A percentile compares a stretch with the other conserved stretches of the same genome.
Evolutionary conservation across 1,140 invertebrate species (phyloP).

Genomic region (Plodia interpunctella): DNA sequence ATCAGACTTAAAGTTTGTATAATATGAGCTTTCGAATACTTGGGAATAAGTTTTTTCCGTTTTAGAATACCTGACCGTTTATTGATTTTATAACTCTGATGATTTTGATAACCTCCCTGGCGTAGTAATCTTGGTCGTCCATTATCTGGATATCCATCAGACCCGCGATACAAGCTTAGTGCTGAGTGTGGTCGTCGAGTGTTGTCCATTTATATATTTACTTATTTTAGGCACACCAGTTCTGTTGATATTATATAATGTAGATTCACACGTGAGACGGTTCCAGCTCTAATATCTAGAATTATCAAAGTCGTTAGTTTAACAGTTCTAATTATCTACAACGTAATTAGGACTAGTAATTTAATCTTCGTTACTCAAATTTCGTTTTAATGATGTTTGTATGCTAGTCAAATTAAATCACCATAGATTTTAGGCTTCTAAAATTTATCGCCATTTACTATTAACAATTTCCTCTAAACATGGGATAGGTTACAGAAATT

Average conservation of each 20-base stretch:
- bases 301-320: slow-evolving; percentile 7
- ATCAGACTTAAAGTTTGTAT: slow-evolving; percentile 1
- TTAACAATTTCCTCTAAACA: too few species aligned
- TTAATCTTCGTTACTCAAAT: slow-evolving; percentile 28
- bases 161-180: too few species aligned
- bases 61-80: too few species aligned
- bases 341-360: slow-evolving; percentile 28
- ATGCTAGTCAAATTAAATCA: slow-evolving; percentile 10
- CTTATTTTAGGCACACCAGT: too few species aligned
- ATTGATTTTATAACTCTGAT: too few species aligned
- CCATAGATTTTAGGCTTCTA: neutral
- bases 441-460: neutral
- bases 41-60: neutral
- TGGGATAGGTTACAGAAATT: too few species aligned
- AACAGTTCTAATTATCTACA: slow-evolving; percentile 16
- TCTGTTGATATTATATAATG: neutral
- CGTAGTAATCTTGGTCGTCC: too few species aligned
- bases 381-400: slow-evolving; percentile 19
- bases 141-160: too few species aligned
- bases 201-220: too few species aligned
- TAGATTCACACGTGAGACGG: slow-evolving; percentile 9
- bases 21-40: neutral
- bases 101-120: too few species aligned
- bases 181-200: too few species aligned
- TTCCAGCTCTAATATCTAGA: slow-evolving; percentile 6